Percentiles rank a stretch among this genome's conserved stretches.
phyloP scores from a whole-genome alignment of 2,888 invertebrate species.

The Branchipolynoe longqiensis region DNA sequence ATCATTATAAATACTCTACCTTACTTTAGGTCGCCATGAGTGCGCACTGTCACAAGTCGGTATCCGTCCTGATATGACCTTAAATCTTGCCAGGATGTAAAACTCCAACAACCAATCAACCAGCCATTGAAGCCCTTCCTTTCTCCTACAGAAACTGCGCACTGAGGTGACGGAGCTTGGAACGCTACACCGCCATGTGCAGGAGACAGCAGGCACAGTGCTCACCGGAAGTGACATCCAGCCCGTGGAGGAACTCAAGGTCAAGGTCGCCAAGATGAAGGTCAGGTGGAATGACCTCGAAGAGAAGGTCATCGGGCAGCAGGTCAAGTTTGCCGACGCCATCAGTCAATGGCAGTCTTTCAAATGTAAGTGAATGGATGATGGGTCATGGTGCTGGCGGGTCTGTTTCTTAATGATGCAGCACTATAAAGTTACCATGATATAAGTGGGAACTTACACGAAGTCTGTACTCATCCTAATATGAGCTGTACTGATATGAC shows the following conservation, averaged over 20 bases:
- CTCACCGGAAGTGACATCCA: conserved; percentile 63
- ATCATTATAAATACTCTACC: no score
- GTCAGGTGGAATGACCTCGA: conserved; percentile 77
- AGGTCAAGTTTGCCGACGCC: conserved; percentile 72
- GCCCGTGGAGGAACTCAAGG: conserved; percentile 74
- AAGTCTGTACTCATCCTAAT: no score
- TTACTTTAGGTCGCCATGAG: no score
- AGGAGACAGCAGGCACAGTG: conserved; percentile 5
- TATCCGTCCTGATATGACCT: no score
- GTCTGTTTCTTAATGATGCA: no score
- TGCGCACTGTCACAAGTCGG: no score
- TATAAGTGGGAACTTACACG: no score
- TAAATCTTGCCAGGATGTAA: no score
- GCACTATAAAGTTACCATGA: no score
- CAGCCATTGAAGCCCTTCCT: background rate
- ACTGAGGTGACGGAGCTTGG: conserved; percentile 55
- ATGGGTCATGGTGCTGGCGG: no score
- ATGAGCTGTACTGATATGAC: no score
- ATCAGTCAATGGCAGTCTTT: conserved; percentile 77
- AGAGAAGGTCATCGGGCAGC: conserved; percentile 75
- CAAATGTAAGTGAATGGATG: conserved; percentile 70
- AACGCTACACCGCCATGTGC: conserved; percentile 4
- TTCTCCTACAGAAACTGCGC: conserved; percentile 58
- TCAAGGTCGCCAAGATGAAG: conserved; percentile 75
- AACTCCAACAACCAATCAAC: no score